A percentile compares a stretch with the other conserved stretches of the same genome.
Evolutionary conservation across 2,888 invertebrate species (phyloP).

Genomic region (Masnerella sp.): DNA sequence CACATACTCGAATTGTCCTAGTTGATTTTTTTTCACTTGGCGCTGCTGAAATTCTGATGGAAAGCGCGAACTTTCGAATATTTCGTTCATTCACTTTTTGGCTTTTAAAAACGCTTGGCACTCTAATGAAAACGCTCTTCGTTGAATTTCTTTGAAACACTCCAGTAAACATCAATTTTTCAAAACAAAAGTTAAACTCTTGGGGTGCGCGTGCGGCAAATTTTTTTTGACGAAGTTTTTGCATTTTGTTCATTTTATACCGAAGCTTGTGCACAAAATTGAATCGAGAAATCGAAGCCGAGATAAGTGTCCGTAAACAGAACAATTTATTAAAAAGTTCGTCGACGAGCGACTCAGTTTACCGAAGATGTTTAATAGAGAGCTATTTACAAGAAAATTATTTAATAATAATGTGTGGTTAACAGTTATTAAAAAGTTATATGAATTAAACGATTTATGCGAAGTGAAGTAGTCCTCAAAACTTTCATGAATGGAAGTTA

Average conservation of each 20-base stretch:
- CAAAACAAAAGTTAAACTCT: constrained; percentile 26
- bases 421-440: constrained; percentile 49
- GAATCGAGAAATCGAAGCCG: constrained; percentile 5
- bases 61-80: constrained; percentile 28
- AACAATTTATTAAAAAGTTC: constrained; percentile 19
- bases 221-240: constrained; percentile 17
- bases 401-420: constrained; percentile 33
- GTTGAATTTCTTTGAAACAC: constrained; percentile 30
- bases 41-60: constrained; percentile 24
- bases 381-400: constrained; percentile 39
- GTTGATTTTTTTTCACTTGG: constrained; percentile 11
- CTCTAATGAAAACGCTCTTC: constrained; percentile 46
- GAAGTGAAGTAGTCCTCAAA: constrained; percentile 45
- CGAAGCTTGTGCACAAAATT: neutral
- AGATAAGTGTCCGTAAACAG: constrained; percentile 4
- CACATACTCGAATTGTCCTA: constrained; percentile 12
- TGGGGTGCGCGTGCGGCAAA: neutral
- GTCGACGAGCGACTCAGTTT: neutral
- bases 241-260: constrained; percentile 8
- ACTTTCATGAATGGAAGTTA: constrained; percentile 50
- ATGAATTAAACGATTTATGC: constrained; percentile 51
- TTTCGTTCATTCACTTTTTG: constrained; percentile 28
- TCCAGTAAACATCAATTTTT: constrained; percentile 30
- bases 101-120: constrained; percentile 24
- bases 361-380: constrained; percentile 1